Conservation (phyloP, 2,797 vertebrate genomes). For the Myioborus melanocephalus region DNA sequence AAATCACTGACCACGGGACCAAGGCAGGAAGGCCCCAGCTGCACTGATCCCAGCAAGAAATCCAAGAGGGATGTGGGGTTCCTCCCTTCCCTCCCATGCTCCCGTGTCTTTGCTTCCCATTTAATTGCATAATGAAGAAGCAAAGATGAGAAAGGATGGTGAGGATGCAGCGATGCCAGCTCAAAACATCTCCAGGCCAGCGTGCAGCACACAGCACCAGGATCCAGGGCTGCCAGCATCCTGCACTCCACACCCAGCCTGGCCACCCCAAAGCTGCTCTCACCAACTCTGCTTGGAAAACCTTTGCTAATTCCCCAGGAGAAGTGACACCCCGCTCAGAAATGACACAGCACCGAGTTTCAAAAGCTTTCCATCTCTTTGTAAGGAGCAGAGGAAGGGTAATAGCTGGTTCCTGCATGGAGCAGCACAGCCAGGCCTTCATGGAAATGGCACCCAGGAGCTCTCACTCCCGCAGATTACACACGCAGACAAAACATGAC, state of each 20-base stretch:
- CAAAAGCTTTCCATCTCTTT: not conserved
- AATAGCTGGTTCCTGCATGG: not conserved
- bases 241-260: not conserved
- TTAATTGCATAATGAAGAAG: not conserved
- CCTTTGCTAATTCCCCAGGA: not conserved
- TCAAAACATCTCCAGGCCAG: not conserved
- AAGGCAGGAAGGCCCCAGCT: not conserved
- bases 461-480: not conserved
- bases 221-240: not conserved
- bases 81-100: not conserved
- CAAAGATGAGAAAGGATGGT: not conserved
- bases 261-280: not conserved
- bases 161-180: not conserved
- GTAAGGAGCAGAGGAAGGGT: not conserved
- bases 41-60: fast-evolving
- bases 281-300: not conserved
- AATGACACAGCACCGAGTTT: fast-evolving
- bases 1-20: fast-evolving
- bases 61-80: not conserved
- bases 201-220: fast-evolving
- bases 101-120: fast-evolving
- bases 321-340: not conserved
- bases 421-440: not conserved
- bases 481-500: slow-evolving; percentile 9
- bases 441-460: slow-evolving; percentile 30